Evolutionary conservation across 2,113 vertebrate genomes (phyloP), one percentile per base, ranked within the genome.

Genomic region (Cyanoramphus novaezelandiae): DNA sequence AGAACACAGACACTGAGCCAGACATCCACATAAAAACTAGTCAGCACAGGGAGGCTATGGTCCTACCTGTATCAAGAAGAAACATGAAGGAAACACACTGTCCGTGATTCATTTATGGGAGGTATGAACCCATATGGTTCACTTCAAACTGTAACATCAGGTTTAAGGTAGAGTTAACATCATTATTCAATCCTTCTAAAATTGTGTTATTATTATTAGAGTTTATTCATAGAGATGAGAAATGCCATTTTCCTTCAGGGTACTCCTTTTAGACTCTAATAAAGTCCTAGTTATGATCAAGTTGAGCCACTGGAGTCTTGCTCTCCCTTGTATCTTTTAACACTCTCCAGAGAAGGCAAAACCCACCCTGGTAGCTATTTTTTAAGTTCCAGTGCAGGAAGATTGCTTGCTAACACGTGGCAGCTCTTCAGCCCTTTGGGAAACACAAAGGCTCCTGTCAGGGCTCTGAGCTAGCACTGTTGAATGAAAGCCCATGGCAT

Each of bases 11-110:
- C 13, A 28, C 6, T 8, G 10, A 84, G 46, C 46, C 41, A 86
- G 37, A 49, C 10, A 23, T 37, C 53, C 43, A 25, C 0, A 0
- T 41, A 46, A 13, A 63, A 88, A 33, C 28, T 50, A 0, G 13
- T 79, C n/a, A 46, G 39, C 7, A 10, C n/a, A 37, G 37, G 43
- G 10, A 59, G 39, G 74, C 79, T 76, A 29, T 11, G 39, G 25
- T 17, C 33, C 4, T 19, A 39, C 25, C 31, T 31, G 18, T 25
- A 13, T 11, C 23, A 16, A 63, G 41, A 62, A 46, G 46, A 70
- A 71, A 28, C 2, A 0, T n/a, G 74, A 37, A 31, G 46, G 69
- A 52, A 90, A 57, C 44, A 23, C 7, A 4, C 16, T 37, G 53
- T 16, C 65, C 7, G 0, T 29, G 21, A 35, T 35, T 81, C 55